Percentiles rank a stretch among this genome's conserved stretches.
Conservation (phyloP, 2,797 vertebrate genomes). For the Poliocrania exsul region DNA sequence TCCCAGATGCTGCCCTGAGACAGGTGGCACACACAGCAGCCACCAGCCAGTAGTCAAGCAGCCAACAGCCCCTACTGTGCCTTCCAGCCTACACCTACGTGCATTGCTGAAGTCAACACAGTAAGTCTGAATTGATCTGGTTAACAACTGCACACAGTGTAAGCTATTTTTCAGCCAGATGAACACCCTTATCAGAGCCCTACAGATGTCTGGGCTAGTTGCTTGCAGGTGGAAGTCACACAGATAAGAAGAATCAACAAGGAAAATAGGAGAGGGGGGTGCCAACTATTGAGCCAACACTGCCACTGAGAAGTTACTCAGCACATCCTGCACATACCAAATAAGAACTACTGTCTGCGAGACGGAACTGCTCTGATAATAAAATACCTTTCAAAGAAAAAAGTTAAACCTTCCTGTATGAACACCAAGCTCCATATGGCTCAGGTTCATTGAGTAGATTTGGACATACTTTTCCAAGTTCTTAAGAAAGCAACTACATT, state of each 20-base stretch:
- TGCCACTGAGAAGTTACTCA: background rate
- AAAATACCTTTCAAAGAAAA: background rate
- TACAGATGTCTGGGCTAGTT: background rate
- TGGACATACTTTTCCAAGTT: background rate
- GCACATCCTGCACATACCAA: background rate
- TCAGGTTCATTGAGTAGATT: background rate
- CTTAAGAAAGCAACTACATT: background rate
- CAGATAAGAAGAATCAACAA: background rate
- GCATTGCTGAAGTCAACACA: background rate
- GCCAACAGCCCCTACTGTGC: background rate
- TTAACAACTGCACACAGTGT: background rate
- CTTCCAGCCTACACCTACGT: background rate
- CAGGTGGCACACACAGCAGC: background rate
- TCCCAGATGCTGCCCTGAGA: background rate
- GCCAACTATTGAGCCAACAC: background rate
- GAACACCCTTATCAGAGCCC: constrained; percentile 4
- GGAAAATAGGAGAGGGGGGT: background rate
- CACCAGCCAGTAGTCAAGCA: background rate
- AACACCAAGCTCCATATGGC: background rate
- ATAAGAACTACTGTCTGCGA: background rate
- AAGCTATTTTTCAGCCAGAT: background rate
- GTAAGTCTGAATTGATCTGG: background rate
- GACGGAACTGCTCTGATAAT: background rate
- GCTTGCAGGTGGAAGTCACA: background rate
- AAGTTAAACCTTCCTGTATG: background rate